phyloP scores from a whole-genome alignment of 2,888 invertebrate genomes.

The Clunio marinus region DNA sequence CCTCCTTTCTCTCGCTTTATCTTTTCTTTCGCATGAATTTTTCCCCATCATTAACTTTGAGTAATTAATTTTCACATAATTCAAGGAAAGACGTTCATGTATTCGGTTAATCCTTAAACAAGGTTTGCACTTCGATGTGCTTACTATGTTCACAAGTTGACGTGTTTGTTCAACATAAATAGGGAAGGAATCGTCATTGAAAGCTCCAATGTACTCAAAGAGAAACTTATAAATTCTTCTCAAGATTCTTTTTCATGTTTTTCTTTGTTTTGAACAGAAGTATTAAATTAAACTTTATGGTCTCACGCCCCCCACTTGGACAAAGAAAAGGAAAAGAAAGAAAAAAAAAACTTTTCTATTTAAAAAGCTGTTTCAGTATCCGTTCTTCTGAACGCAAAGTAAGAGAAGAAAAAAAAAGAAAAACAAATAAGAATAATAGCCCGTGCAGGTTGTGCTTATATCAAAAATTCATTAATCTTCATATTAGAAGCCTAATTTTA shows the following conservation, averaged over 20 bases:
- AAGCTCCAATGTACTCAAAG: too few species aligned
- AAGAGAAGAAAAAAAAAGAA: neutral
- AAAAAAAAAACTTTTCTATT: neutral
- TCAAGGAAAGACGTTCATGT: slow-evolving; percentile 8
- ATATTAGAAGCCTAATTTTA: slow-evolving; percentile 34
- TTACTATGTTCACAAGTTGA: too few species aligned
- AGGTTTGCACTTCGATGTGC: too few species aligned
- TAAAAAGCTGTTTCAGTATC: slow-evolving; percentile 1
- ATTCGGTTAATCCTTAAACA: slow-evolving; percentile 24
- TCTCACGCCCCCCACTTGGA: too few species aligned
- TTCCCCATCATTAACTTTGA: slow-evolving; percentile 33
- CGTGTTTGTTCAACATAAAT: too few species aligned
- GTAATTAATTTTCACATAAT: slow-evolving; percentile 34
- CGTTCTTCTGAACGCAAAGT: too few species aligned
- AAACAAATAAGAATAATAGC: slow-evolving; percentile 24
- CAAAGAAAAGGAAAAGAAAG: too few species aligned
- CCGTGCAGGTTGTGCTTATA: slow-evolving; percentile 23
- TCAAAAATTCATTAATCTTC: slow-evolving; percentile 38
- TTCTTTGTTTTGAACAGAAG: neutral
- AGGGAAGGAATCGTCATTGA: too few species aligned
- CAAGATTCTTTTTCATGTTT: neutral
- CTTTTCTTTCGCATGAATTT: neutral
- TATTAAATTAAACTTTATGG: too few species aligned
- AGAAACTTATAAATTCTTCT: too few species aligned
- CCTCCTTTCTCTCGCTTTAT: neutral